Conservation (phyloP, 2,113 vertebrate species). For the human (Homo sapiens) region DNA sequence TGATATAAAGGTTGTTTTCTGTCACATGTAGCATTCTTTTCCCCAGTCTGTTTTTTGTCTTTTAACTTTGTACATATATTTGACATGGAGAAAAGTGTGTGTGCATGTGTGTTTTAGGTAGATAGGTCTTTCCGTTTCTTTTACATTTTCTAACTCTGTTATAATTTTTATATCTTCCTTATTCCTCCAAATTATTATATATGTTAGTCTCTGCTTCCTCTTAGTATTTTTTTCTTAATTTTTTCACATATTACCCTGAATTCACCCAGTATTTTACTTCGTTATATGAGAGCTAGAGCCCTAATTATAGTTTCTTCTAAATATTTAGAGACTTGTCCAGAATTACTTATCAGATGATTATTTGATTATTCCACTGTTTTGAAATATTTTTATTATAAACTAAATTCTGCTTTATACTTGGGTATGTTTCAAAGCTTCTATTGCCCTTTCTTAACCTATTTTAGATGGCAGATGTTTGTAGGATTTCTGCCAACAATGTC, state of each 20-base stretch:
- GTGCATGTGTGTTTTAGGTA: neutral
- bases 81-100: neutral
- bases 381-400: slow-evolving; percentile 2
- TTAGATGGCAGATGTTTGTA: neutral
- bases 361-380: neutral
- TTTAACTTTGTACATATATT: neutral
- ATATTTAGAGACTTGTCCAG: neutral
- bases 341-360: neutral
- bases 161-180: neutral
- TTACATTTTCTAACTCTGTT: neutral
- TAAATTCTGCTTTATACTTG: neutral
- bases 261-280: neutral
- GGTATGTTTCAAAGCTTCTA: neutral
- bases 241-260: neutral
- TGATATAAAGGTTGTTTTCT: neutral
- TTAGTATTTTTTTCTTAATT: neutral
- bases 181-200: neutral
- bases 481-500: neutral
- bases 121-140: neutral
- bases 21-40: neutral
- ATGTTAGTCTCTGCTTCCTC: slow-evolving; percentile 7
- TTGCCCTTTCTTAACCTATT: neutral
- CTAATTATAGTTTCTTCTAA: slow-evolving; percentile 27
- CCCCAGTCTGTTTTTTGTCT: neutral
- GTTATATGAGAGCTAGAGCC: neutral